phyloP scores from a whole-genome alignment of 2,797 vertebrate species.

The Hyperoplus lanceolatus region DNA sequence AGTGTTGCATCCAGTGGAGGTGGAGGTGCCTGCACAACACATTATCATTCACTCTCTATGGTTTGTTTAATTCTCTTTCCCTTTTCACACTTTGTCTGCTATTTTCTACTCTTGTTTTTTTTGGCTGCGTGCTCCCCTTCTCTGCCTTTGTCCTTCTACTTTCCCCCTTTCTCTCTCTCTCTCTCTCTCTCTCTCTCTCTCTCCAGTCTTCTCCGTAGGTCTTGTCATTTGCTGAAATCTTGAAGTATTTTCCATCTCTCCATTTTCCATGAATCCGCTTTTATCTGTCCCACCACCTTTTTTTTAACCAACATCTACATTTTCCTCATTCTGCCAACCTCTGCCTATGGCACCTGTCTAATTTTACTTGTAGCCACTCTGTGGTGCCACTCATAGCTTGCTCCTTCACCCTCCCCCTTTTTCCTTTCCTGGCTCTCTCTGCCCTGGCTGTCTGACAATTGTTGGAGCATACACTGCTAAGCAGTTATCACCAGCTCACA shows the following conservation, averaged over 20 bases:
- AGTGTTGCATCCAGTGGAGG: constrained; percentile 79
- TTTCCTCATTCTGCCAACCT: constrained; percentile 76
- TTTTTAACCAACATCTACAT: constrained; percentile 65
- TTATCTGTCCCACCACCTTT: constrained; percentile 78
- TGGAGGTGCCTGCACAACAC: constrained; percentile 76
- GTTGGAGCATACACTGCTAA: constrained; percentile 80
- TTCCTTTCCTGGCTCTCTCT: constrained; percentile 76
- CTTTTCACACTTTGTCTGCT: constrained; percentile 68
- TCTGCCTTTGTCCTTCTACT: too few relatives aligned
- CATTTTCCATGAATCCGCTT: constrained; percentile 54
- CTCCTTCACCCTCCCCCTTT: constrained; percentile 79
- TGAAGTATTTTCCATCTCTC: constrained; percentile 62
- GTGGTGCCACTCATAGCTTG: constrained; percentile 80
- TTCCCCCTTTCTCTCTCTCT: not conserved
- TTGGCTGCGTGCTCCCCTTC: constrained; percentile 40
- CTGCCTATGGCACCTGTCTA: constrained; percentile 80
- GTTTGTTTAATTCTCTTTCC: constrained; percentile 73
- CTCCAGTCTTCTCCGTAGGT: constrained; percentile 45
- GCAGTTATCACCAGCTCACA: constrained; percentile 85
- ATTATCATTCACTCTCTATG: constrained; percentile 71
- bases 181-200: constrained; percentile 48
- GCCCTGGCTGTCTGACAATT: constrained; percentile 84
- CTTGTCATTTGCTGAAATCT: constrained; percentile 74
- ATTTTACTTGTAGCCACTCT: constrained; percentile 82
- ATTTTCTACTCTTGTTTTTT: constrained; percentile 46